phyloP scores from a whole-genome alignment of 1,140 invertebrate genomes.

The Whitmania pigra region DNA sequence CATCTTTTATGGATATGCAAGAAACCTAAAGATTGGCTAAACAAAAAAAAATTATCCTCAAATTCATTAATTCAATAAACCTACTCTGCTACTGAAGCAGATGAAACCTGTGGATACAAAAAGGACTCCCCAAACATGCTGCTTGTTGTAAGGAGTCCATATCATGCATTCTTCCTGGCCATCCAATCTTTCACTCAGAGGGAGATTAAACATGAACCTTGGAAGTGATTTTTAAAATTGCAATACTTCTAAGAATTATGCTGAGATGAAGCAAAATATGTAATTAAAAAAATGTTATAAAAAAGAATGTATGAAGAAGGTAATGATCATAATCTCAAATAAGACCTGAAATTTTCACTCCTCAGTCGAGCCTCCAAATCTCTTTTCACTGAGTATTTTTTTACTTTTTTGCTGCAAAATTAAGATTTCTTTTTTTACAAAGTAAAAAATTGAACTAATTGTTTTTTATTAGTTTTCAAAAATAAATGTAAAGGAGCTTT shows the following conservation, averaged over 20 bases:
- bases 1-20: no score
- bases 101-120: constrained; percentile 87
- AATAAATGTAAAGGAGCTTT: no score
- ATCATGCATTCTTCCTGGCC: constrained; percentile 75
- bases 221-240: no score
- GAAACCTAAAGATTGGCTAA: no score
- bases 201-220: constrained; percentile 70
- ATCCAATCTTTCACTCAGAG: constrained; percentile 75
- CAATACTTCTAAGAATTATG: no score
- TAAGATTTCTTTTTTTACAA: not conserved
- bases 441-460: not conserved
- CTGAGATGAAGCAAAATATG: no score
- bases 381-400: constrained; percentile 64
- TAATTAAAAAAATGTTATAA: no score
- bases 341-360: constrained; percentile 56
- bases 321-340: no score
- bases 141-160: constrained; percentile 90
- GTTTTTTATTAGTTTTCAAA: no score
- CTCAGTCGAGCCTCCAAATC: constrained; percentile 86
- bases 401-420: constrained; percentile 27
- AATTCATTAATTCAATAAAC: not conserved
- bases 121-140: constrained; percentile 71
- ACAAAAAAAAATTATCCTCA: no score
- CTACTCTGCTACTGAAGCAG: constrained; percentile 86
- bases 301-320: no score